These are phyloP conservation scores for Lordiphosa clarofinis DNA, from an alignment of 1,140 invertebrate species.

Conservation along the genomic window DNA sequence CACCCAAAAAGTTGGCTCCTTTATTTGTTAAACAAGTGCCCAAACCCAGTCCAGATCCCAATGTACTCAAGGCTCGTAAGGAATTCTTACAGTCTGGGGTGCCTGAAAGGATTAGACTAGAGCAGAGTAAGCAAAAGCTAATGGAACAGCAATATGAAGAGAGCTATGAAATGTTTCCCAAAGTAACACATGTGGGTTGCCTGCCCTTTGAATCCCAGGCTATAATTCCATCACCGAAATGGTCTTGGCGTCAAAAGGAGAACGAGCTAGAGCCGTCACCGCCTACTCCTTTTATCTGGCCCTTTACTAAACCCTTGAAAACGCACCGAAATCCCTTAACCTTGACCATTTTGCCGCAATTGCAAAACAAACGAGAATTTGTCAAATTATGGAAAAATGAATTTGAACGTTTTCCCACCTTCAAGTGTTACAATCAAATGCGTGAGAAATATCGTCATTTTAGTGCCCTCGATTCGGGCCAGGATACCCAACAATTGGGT, in stretches of 20 bases:
- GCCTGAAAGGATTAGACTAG: constrained; percentile 82
- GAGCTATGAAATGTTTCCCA: constrained; percentile 80
- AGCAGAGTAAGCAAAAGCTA: constrained; percentile 79
- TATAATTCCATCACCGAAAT: constrained; percentile 10
- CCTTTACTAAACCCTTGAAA: too few relatives aligned
- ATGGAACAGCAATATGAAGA: constrained; percentile 71
- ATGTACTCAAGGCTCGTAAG: constrained; percentile 81
- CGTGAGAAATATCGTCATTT: constrained; percentile 67
- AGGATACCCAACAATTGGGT: constrained; percentile 67
- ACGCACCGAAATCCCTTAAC: not conserved
- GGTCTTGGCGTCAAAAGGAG: constrained; percentile 23
- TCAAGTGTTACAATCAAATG: constrained; percentile 79
- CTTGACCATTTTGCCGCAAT: constrained; percentile 25
- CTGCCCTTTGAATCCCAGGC: not conserved
- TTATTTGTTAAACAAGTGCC: constrained; percentile 81
- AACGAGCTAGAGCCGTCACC: too few relatives aligned
- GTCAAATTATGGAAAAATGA: constrained; percentile 70
- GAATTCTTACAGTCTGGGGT: constrained; percentile 83
- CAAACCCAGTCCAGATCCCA: constrained; percentile 81
- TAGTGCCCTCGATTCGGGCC: constrained; percentile 57
- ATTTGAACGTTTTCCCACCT: constrained; percentile 74
- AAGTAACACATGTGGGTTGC: constrained; percentile 80
- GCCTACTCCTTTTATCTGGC: too few relatives aligned
- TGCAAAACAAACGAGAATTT: constrained; percentile 66
- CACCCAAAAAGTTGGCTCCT: constrained; percentile 82